Conservation (phyloP, 2,888 invertebrate genomes). For the Eutolmus rufibarbis region DNA sequence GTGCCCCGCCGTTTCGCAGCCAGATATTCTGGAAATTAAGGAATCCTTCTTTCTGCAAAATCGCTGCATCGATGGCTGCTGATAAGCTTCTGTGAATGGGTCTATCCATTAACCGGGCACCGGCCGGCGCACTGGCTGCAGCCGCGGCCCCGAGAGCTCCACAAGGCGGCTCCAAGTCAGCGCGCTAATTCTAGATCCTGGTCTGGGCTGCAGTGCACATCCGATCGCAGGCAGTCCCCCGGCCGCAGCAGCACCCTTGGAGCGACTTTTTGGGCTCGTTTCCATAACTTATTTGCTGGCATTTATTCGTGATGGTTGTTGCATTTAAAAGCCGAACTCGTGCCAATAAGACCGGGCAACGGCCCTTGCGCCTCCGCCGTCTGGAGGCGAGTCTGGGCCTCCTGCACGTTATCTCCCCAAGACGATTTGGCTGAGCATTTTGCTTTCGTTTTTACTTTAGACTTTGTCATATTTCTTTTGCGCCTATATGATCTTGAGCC, state of each 20-base stretch:
- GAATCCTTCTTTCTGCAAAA: slow-evolving; percentile 14
- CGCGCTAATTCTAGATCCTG: slow-evolving; percentile 16
- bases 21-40: slow-evolving; percentile 3
- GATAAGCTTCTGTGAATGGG: slow-evolving; percentile 35
- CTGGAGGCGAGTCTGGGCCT: neutral
- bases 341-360: slow-evolving; percentile 9
- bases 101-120: slow-evolving; percentile 9
- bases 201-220: neutral
- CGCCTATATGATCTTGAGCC: slow-evolving; percentile 6
- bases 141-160: neutral
- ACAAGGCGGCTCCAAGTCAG: neutral
- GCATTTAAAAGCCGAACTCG: slow-evolving; percentile 29
- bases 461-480: slow-evolving; percentile 20
- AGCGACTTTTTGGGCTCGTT: slow-evolving; percentile 10
- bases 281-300: slow-evolving; percentile 31
- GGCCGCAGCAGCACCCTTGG: neutral
- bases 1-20: neutral
- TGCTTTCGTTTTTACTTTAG: slow-evolving; percentile 16
- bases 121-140: neutral
- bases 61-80: slow-evolving; percentile 16
- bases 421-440: slow-evolving; percentile 20
- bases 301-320: slow-evolving; percentile 35
- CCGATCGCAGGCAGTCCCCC: neutral
- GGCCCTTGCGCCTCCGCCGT: neutral
- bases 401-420: neutral